These are phyloP conservation scores for Simalia tracyae DNA, from an alignment of 2,797 vertebrate species.

Conservation along the genomic window DNA sequence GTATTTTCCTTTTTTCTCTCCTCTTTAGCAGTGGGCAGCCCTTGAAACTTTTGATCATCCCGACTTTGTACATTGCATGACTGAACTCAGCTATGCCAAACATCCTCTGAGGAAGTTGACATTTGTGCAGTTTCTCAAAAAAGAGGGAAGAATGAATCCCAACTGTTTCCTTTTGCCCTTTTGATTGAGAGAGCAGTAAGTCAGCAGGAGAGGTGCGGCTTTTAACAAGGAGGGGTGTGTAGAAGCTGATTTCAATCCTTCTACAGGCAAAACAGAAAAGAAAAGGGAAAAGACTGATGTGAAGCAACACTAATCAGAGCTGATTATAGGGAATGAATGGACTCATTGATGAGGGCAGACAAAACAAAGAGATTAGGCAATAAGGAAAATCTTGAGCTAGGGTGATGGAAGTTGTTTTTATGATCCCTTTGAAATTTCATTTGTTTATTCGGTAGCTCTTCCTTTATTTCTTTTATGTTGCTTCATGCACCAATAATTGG, in stretches of 20 bases:
- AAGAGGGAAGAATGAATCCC: conserved; percentile 72
- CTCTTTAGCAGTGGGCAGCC: conserved; percentile 76
- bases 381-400: conserved; percentile 45
- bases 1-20: conserved; percentile 68
- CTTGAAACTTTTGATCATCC: conserved; percentile 79
- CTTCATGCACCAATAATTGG: neutral
- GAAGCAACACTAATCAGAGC: conserved; percentile 66
- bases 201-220: conserved; percentile 75
- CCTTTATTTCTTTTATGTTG: neutral
- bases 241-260: conserved; percentile 68
- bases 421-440: conserved; percentile 24
- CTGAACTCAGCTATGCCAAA: conserved; percentile 78
- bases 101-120: conserved; percentile 79
- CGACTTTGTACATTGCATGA: conserved; percentile 72
- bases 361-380: conserved; percentile 63
- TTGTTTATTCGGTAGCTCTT: conserved; percentile 24
- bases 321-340: conserved; percentile 62
- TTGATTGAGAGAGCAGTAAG: conserved; percentile 78
- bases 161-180: conserved; percentile 76
- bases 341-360: conserved; percentile 57
- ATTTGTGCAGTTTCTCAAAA: conserved; percentile 75
- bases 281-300: conserved; percentile 48
- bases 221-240: conserved; percentile 66
- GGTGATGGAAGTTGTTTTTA: neutral
- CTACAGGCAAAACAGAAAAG: conserved; percentile 54